phyloP scores from a whole-genome alignment of 2,888 invertebrate genomes.

The Torymus aiolomorphi region DNA sequence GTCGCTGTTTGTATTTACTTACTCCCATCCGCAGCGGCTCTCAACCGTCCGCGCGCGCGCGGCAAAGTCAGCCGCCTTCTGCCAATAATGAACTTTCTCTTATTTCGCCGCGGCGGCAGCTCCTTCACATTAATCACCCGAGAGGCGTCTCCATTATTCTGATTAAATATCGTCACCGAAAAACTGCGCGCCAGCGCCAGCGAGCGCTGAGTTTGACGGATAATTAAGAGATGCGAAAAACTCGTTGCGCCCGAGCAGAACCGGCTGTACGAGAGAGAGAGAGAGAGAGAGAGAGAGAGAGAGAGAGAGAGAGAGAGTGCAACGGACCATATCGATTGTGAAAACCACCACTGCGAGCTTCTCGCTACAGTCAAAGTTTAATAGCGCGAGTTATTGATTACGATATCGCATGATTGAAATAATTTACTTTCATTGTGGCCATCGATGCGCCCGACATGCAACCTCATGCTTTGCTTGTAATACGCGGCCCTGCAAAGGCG shows the following conservation, averaged over 20 bases:
- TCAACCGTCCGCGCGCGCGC: slow-evolving; percentile 6
- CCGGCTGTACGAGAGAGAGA: slow-evolving; percentile 8
- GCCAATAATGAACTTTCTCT: background rate
- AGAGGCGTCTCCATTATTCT: slow-evolving; percentile 1
- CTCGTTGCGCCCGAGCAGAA: background rate
- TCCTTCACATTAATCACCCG: background rate
- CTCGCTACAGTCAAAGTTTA: slow-evolving; percentile 51
- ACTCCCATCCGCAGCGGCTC: slow-evolving; percentile 57
- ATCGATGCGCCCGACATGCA: slow-evolving; percentile 50
- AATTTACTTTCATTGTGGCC: slow-evolving; percentile 64
- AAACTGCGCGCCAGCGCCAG: background rate
- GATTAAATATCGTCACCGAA: slow-evolving; percentile 5
- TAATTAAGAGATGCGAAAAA: too few relatives aligned
- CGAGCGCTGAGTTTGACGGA: too few relatives aligned
- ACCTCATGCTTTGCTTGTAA: slow-evolving; percentile 28
- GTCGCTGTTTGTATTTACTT: slow-evolving; percentile 48
- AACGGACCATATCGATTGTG: too few relatives aligned
- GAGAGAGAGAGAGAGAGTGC: too few relatives aligned
- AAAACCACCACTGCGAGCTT: too few relatives aligned
- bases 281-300: too few relatives aligned
- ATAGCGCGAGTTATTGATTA: slow-evolving; percentile 71
- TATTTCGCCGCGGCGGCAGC: background rate
- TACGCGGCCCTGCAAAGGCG: background rate
- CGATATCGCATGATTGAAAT: slow-evolving; percentile 73
- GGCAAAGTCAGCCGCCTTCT: too few relatives aligned